Evolutionary conservation across 2,113 vertebrate genomes (phyloP).

Genomic region (Nettapus auritus): DNA sequence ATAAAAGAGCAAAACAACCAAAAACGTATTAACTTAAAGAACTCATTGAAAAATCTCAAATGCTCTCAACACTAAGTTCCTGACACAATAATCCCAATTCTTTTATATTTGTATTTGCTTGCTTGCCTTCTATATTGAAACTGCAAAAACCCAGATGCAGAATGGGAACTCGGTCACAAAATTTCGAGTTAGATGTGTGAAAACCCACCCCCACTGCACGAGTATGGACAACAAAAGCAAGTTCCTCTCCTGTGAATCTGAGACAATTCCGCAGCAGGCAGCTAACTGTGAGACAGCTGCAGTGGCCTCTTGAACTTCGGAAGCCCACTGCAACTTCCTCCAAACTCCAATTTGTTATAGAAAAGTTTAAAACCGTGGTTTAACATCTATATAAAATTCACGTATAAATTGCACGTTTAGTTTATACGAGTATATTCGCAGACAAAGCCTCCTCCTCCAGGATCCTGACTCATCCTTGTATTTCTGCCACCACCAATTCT

Average conservation of each 20-base stretch:
- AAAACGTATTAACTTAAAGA: background rate
- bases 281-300: background rate
- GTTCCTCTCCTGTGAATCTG: fast-evolving
- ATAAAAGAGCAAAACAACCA: background rate
- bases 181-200: background rate
- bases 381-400: background rate
- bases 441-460: background rate
- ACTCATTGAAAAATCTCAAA: background rate
- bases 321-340: background rate
- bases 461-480: background rate
- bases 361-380: background rate
- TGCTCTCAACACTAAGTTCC: background rate
- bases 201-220: background rate
- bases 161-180: background rate
- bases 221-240: background rate
- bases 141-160: background rate
- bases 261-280: background rate
- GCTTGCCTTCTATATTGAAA: background rate
- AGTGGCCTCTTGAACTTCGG: fast-evolving
- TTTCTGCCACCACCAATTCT: background rate
- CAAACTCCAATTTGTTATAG: background rate
- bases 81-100: background rate
- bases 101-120: background rate
- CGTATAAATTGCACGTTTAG: background rate
- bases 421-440: background rate